Conservation (phyloP, 1,140 invertebrate species). For the Drosophila rhopaloa region DNA sequence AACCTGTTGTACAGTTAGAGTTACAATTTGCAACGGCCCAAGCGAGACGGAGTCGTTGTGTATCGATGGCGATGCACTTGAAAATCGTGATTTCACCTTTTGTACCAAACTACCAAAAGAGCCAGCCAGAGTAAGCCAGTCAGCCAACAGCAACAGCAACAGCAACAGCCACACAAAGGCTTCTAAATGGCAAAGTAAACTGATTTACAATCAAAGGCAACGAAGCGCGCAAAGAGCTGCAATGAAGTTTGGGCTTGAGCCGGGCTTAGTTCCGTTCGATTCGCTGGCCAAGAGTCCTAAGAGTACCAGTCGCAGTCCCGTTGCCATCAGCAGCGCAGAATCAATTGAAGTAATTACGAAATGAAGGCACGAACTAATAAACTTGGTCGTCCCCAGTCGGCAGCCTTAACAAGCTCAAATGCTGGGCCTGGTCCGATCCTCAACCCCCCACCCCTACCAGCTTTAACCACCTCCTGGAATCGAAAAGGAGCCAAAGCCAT, state of each 20-base stretch:
- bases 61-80: constrained; percentile 83
- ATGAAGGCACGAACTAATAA: constrained; percentile 83
- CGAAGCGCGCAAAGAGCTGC: constrained; percentile 78
- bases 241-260: constrained; percentile 49
- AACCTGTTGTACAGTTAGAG: constrained; percentile 83
- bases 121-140: constrained; percentile 20
- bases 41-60: constrained; percentile 56
- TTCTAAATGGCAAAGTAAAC: constrained; percentile 83
- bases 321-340: constrained; percentile 80
- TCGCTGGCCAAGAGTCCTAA: constrained; percentile 56
- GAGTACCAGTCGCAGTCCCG: constrained; percentile 34
- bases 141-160: constrained; percentile 32
- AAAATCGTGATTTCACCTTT: constrained; percentile 83
- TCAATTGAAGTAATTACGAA: constrained; percentile 83
- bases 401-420: constrained; percentile 60
- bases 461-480: constrained; percentile 10
- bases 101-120: constrained; percentile 58
- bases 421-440: constrained; percentile 1
- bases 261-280: constrained; percentile 64
- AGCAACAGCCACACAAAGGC: constrained; percentile 66
- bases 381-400: constrained; percentile 73
- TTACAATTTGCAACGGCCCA: constrained; percentile 78
- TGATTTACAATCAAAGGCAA: constrained; percentile 83
- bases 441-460: background rate
- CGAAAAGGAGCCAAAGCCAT: background rate